A percentile compares a stretch with the other conserved stretches of the same genome.
Conservation (phyloP, 2,113 vertebrate species). For the Clarias gariepinus region DNA sequence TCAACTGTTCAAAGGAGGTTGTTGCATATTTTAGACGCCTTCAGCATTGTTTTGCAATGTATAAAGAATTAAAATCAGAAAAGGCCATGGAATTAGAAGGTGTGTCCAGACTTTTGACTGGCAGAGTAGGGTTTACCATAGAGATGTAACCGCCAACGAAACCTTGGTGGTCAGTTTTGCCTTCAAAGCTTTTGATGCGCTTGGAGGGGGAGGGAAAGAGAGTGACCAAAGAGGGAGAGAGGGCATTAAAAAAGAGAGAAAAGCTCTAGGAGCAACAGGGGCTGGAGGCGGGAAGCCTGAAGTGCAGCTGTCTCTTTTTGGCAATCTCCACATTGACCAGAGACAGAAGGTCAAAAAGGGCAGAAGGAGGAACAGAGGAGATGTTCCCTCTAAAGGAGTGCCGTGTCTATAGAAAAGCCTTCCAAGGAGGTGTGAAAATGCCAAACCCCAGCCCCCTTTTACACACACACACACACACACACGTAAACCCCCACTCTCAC, state of each 20-base stretch:
- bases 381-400: constrained; percentile 54
- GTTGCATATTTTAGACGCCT: no score
- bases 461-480: constrained; percentile 30
- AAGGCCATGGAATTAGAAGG: no score
- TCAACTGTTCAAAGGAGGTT: no score
- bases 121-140: background rate
- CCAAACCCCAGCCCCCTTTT: constrained; percentile 35
- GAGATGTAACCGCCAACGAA: constrained; percentile 25
- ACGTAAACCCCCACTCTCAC: constrained; percentile 4
- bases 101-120: no score
- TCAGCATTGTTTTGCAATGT: no score
- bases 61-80: no score
- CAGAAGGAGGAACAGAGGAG: constrained; percentile 57
- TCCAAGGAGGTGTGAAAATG: constrained; percentile 49
- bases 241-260: constrained; percentile 35
- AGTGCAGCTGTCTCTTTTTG: constrained; percentile 59
- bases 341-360: constrained; percentile 62
- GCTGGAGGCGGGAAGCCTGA: constrained; percentile 53
- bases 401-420: constrained; percentile 48
- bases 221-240: constrained; percentile 30
- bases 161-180: constrained; percentile 18
- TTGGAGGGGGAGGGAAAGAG: constrained; percentile 21
- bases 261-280: constrained; percentile 46
- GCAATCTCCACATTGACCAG: constrained; percentile 56
- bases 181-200: constrained; percentile 40